These are phyloP conservation scores for Anolis apletophallus DNA, from an alignment of 2,797 vertebrate species.

Conservation along the genomic window DNA sequence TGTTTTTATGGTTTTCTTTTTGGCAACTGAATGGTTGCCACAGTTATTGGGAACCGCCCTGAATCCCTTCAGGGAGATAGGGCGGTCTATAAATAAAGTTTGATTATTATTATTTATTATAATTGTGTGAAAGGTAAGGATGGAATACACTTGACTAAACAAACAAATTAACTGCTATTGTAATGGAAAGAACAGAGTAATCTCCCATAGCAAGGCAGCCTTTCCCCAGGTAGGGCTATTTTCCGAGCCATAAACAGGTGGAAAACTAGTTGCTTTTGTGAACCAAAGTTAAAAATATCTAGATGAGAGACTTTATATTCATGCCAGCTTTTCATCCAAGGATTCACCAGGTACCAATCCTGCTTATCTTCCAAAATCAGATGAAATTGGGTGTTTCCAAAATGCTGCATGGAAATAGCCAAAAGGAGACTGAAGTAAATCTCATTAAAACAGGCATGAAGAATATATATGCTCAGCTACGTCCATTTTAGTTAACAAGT, in stretches of 20 bases:
- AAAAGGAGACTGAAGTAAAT: not conserved
- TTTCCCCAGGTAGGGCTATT: not conserved
- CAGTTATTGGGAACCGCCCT: too few species aligned
- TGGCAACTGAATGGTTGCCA: too few species aligned
- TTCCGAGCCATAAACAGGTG: not conserved
- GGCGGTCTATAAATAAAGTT: too few species aligned
- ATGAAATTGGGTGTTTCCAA: too few species aligned
- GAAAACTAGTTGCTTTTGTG: not conserved
- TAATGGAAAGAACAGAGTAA: not conserved
- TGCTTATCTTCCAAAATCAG: too few species aligned
- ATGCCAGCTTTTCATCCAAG: too few species aligned
- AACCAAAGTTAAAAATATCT: not conserved
- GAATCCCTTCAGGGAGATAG: too few species aligned
- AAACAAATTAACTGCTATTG: not conserved
- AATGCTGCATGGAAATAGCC: not conserved
- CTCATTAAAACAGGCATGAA: constrained; percentile 7
- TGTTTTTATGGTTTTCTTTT: too few species aligned
- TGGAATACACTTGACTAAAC: not conserved
- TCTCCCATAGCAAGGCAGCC: not conserved
- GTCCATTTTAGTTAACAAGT: not conserved
- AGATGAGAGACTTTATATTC: not conserved
- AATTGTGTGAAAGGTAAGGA: not conserved
- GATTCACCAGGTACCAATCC: too few species aligned
- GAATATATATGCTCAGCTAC: not conserved
- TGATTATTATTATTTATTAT: too few species aligned